Conservation (phyloP, 2,888 invertebrate species). For the Cerastis leucographa region DNA sequence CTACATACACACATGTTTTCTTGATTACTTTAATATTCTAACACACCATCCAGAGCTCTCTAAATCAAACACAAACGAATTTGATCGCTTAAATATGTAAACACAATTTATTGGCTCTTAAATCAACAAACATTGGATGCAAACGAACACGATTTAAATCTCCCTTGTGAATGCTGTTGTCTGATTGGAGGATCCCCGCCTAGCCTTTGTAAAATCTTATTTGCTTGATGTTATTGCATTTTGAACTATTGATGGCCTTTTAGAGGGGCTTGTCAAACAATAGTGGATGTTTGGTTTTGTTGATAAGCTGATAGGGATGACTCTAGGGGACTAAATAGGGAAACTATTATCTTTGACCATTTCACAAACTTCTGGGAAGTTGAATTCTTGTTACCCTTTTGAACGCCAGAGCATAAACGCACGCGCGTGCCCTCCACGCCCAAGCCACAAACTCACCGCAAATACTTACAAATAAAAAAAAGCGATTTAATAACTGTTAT, state of each 20-base stretch:
- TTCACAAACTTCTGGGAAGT: background rate
- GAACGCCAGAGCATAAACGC: no score
- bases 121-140: conserved; percentile 53
- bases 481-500: no score
- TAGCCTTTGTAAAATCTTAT: conserved; percentile 66
- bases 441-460: no score
- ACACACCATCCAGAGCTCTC: conserved; percentile 1
- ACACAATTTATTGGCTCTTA: conserved; percentile 56
- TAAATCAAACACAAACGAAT: conserved; percentile 42
- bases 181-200: conserved; percentile 61
- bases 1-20: background rate
- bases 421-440: no score
- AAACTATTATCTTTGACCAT: background rate
- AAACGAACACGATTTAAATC: conserved; percentile 55
- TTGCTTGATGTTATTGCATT: conserved; percentile 65
- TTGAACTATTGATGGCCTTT: conserved; percentile 48
- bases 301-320: background rate
- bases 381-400: no score
- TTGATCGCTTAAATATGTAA: conserved; percentile 44
- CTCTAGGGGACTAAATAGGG: background rate
- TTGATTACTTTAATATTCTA: conserved; percentile 25
- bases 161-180: conserved; percentile 33
- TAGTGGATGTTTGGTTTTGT: background rate
- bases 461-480: no score
- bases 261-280: conserved; percentile 12